Evolutionary conservation across 2,888 invertebrate species (phyloP), one percentile per base, ranked within the genome.

Genomic region (Pachymerium ferrugineum): DNA sequence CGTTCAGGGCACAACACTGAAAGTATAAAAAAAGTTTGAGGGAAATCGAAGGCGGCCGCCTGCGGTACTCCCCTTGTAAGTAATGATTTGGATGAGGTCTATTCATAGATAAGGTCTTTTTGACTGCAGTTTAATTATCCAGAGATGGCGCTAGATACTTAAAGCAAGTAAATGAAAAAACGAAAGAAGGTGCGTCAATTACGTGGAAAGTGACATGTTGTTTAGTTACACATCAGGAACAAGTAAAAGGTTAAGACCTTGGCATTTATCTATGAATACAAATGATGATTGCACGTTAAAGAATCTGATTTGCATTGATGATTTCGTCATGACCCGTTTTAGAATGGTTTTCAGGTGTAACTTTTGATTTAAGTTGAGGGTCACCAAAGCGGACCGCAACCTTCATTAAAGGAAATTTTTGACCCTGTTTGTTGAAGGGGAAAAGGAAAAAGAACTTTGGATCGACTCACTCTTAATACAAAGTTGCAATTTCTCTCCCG

Each of bases 401-500:
- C 62, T 62, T 62, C 25, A 25, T 62, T n/a, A n/a, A n/a, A n/a
- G n/a, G n/a, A n/a, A n/a, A n/a, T n/a, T 62, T 62, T 62, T 28
- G 25, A 25, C 25, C 25, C n/a, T n/a, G n/a, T n/a, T n/a, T n/a
- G n/a, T n/a, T 28, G 22, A 28, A 8, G 62, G 4, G 62, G 28
- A 4, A 38, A 62, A 28, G 25, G 12, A 62, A 62, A 12, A 62
- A 14, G 28, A 54, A 54, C 14, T 4, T 19, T 22, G 28, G 62
- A 62, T 62, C 62, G 62, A 62, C 62, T 25, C 62, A 62, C 62
- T 62, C 62, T 62, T 62, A 22, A 62, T 62, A 62, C 62, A 62
- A 62, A 62, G 62, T 62, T 62, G 62, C 62, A 62, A 62, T 62
- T 62, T 62, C 62, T 62, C 62, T 62, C 62, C 62, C 62, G 62